Conservation (phyloP, 2,113 vertebrate species). For the Pseudorasbora parva region DNA sequence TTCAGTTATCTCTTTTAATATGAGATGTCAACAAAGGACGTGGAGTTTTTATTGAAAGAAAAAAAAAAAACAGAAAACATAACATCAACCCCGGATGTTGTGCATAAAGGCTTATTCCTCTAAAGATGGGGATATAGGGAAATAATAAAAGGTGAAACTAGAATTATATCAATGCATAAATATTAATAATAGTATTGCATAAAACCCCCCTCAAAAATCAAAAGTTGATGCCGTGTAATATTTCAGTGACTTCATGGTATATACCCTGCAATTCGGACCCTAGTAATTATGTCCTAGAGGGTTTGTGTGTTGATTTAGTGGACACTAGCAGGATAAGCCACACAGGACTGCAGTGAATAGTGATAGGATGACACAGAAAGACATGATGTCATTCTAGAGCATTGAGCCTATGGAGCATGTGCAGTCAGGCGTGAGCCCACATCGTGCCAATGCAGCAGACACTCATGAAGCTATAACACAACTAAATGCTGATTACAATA, state of each 20-base stretch:
- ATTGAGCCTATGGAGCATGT: slow-evolving; percentile 82
- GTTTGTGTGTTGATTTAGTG: slow-evolving; percentile 72
- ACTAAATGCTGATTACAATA: slow-evolving; percentile 5
- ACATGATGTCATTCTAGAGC: slow-evolving; percentile 90
- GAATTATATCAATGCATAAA: neutral
- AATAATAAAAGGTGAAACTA: neutral
- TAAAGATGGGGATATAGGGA: neutral
- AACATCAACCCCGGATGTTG: neutral
- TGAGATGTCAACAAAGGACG: neutral
- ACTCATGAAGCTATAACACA: slow-evolving; percentile 22
- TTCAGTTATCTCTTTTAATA: neutral
- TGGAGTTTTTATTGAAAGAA: neutral
- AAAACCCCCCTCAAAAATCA: neutral
- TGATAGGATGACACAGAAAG: slow-evolving; percentile 87
- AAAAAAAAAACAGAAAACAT: neutral
- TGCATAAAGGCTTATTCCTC: neutral
- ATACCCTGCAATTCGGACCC: neutral
- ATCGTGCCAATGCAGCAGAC: slow-evolving; percentile 72
- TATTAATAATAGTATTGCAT: neutral
- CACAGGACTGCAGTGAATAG: slow-evolving; percentile 76
- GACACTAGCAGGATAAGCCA: slow-evolving; percentile 73
- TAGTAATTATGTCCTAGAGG: slow-evolving; percentile 68
- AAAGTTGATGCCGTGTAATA: neutral
- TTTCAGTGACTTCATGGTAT: neutral
- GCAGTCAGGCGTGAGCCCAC: slow-evolving; percentile 86